Evolutionary conservation across 92 coral and sea anemone genomes (phyloP), one percentile per base, ranked within the genome.

Genomic region (Epizoanthus ramosus): DNA sequence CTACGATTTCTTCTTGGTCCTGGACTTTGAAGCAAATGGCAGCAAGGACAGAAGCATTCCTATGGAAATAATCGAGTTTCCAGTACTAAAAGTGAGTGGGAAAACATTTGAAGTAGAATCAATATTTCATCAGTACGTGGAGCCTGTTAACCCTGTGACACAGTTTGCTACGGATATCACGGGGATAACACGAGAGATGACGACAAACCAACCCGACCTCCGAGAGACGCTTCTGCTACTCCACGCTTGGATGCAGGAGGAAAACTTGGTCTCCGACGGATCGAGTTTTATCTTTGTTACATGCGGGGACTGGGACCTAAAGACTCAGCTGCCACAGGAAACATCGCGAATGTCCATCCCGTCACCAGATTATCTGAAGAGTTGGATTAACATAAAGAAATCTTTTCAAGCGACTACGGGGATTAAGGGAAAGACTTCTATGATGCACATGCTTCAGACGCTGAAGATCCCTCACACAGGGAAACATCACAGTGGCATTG

Each of bases 21-120:
- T 77, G 57, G 82, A 77, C 47, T 77, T 77, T n/a, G 82, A 77
- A 39, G 82, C 71, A 60, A 77, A 77, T 43, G 82, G 82, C 8
- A 69, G 70, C 25, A 69, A 77, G 25, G 82, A 77, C 58, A 77
- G 71, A 61, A 77, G 82, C 41, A 77, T 77, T 61, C 71, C 82
- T 9, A 77, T 77, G 82, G 82, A 77, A 77, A 61, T 77, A 77
- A 77, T 61, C 68, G 82, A 77, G 82, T 77, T 77, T 69, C 82
- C 82, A 16, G 82, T 77, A 23, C 37, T 77, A 59, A 77, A 77
- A 77, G 82, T 77, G 70, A 77, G 56, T 23, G 53, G 57, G 7
- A 77, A 77, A 77, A 77, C 82, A 2, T 77, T 77, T 25, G 71
- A 63, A 14, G 37, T 61, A 3, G 82, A 60, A 21, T 77, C 82